These are phyloP conservation scores for Neomicropteryx cornuta DNA, from an alignment of 1,140 invertebrate species.

Conservation along the genomic window DNA sequence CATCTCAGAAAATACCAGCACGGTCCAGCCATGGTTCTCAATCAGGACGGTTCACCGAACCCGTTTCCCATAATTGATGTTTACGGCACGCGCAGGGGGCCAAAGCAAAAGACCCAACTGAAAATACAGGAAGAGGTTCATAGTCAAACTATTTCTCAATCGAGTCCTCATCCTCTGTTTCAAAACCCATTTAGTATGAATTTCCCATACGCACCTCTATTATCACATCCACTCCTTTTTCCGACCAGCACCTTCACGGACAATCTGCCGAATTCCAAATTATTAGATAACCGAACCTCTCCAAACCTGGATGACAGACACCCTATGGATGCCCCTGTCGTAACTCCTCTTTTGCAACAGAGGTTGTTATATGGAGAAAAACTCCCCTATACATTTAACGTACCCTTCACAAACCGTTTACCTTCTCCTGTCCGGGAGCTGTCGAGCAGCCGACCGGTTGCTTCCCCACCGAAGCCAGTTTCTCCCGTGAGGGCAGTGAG, in stretches of 20 bases:
- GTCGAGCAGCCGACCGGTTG: conserved; percentile 20
- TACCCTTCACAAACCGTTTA: no score
- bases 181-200: conserved; percentile 32
- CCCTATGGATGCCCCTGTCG: conserved; percentile 16
- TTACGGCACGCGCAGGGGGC: conserved; percentile 77
- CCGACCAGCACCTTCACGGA: conserved; percentile 34
- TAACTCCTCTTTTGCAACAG: conserved; percentile 26
- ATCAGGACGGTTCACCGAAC: conserved; percentile 79
- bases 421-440: no score
- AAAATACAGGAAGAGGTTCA: conserved; percentile 26
- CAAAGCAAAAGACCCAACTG: conserved; percentile 51
- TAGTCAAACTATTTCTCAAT: conserved; percentile 16
- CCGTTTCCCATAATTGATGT: conserved; percentile 81
- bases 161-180: conserved; percentile 27
- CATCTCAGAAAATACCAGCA: conserved; percentile 90
- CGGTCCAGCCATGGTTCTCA: conserved; percentile 73
- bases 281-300: conserved; percentile 4
- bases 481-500: no score
- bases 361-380: conserved; percentile 24
- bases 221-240: conserved; percentile 34
- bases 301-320: conserved; percentile 15
- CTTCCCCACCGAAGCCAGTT: conserved; percentile 15
- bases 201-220: conserved; percentile 30
- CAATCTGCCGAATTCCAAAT: conserved; percentile 10
- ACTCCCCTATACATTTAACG: no score